Evolutionary conservation across 2,888 invertebrate genomes (phyloP).

Genomic region (Petrolisthes manimaculis): DNA sequence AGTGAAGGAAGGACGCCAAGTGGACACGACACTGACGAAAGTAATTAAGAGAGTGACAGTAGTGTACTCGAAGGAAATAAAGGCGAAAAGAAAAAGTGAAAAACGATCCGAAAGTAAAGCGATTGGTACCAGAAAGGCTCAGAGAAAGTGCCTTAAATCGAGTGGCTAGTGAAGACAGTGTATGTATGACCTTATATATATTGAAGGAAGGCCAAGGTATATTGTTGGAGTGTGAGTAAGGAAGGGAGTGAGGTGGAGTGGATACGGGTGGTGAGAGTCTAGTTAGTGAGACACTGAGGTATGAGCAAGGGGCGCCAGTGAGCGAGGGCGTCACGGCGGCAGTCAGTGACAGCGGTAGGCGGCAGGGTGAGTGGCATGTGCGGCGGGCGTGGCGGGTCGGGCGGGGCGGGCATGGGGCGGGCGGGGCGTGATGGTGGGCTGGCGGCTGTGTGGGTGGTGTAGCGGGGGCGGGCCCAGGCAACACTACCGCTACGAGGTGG

Average conservation of each 20-base stretch:
- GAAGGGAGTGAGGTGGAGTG: not conserved
- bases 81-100: not conserved
- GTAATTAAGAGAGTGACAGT: not conserved
- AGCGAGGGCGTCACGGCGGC: constrained; percentile 7
- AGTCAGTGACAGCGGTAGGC: not conserved
- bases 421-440: constrained; percentile 63
- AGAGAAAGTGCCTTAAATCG: not conserved
- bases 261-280: not conserved
- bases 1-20: not conserved
- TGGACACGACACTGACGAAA: not conserved
- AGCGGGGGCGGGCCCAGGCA: constrained; percentile 53
- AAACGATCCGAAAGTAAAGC: not conserved
- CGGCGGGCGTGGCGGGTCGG: constrained; percentile 40
- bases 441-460: constrained; percentile 64
- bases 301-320: constrained; percentile 3
- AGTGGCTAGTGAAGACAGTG: not conserved
- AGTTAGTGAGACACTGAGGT: not conserved
- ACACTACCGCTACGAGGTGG: constrained; percentile 65
- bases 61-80: not conserved
- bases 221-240: not conserved
- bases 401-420: constrained; percentile 61
- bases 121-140: not conserved
- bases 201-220: not conserved
- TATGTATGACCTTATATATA: not conserved
- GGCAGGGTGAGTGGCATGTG: constrained; percentile 26